Evolutionary conservation across 2,113 vertebrate genomes (phyloP).

Genomic region (mouse (Mus musculus)): GRCm39 chr15:84976001-84976500

Average conservation of each 20-base stretch:
- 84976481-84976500: neutral
- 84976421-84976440: neutral
- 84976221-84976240: slow-evolving; percentile 89
- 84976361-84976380: neutral
- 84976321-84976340: neutral
- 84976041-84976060: neutral
- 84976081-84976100: neutral
- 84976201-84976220: slow-evolving; percentile 86
- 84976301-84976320: slow-evolving; percentile 47
- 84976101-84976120: neutral
- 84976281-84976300: slow-evolving; percentile 87
- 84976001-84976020: neutral
- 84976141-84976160: slow-evolving; percentile 88
- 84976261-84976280: slow-evolving; percentile 94
- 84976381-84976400: neutral
- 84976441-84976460: neutral
- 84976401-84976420: neutral
- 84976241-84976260: slow-evolving; percentile 91
- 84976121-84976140: neutral
- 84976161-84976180: slow-evolving; percentile 84
- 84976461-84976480: neutral
- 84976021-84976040: neutral
- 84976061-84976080: neutral
- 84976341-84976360: neutral
- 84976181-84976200: slow-evolving; percentile 85